Conservation (phyloP, 2,113 vertebrate genomes). For the Hemicordylus capensis region DNA sequence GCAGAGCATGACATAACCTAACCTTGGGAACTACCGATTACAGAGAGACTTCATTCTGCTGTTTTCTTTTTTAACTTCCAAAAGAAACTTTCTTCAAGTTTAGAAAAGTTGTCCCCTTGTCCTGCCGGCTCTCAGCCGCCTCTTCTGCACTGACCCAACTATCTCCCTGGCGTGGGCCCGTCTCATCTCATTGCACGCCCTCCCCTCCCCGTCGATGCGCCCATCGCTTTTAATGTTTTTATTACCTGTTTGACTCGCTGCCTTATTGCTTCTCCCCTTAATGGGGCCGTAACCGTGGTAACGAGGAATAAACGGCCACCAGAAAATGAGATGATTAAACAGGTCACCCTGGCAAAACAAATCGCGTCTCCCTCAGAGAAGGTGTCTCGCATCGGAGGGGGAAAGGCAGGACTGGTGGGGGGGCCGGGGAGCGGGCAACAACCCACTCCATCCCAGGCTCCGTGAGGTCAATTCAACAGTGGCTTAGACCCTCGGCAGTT, state of each 20-base stretch:
- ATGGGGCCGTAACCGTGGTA: conserved; percentile 99
- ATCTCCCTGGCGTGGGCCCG: conserved; percentile 72
- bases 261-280: conserved; percentile 99
- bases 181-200: conserved; percentile 86
- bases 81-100: background rate
- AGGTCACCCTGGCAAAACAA: conserved; percentile 99
- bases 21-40: background rate
- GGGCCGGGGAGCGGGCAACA: background rate
- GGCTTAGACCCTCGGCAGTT: background rate
- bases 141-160: conserved; percentile 17
- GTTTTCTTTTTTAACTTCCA: background rate
- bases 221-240: conserved; percentile 99
- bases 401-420: conserved; percentile 54
- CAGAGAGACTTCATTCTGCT: rapidly evolving
- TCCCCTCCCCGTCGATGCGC: conserved; percentile 83
- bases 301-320: conserved; percentile 99
- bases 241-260: conserved; percentile 99
- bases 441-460: background rate
- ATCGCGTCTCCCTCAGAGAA: conserved; percentile 86
- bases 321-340: conserved; percentile 99
- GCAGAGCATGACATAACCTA: background rate
- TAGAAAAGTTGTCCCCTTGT: background rate
- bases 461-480: background rate
- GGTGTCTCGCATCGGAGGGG: conserved; percentile 76
- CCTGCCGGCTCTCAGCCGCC: background rate